Evolutionary conservation across 2,113 vertebrate genomes (phyloP), one percentile per base, ranked within the genome.

Genomic region (Cynocephalus volans): DNA sequence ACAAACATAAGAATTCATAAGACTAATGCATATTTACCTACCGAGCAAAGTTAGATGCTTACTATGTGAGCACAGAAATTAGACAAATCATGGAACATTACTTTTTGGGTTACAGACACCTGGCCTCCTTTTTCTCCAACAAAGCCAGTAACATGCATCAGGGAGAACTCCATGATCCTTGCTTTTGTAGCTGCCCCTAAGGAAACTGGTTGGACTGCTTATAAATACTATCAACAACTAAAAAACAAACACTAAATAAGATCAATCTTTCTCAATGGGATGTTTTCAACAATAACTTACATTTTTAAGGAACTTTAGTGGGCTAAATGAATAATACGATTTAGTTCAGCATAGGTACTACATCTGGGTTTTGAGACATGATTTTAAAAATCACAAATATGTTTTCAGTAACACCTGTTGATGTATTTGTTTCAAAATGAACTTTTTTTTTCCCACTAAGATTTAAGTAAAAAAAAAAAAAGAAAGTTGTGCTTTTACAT

Each of bases 21-120:
- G 82, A 88, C 26, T 18, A 95, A 26, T 10, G 26, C 11, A 79
- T 36, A 56, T 52, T 54, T 67, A 60, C 45, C 17, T 12, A 31
- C 0, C n/a, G 7, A 77, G 58, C 10, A 50, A 33, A 36, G 6
- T n/a, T 73, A 36, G 33, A 41, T 0, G 0, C 54, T 93, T 24
- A 52, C 90, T 87, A 48, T 75, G 31, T 92, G 85, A 98, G 36
- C 33, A 96, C 67, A 95, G 79, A 85, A 93, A 89, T 56, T 17
- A 93, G 72, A 48, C 62, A 93, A 92, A 95, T 36, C 50, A 56
- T 2, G 8, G 28, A 15, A 94, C 3, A 14, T 23, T 88, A 77
- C 36, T 48, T 85, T 85, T 48, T 21, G 77, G 45, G 31, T 52
- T 52, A 81, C 8, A 60, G 10, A 86, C 23, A 54, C 86, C n/a